Evolutionary conservation across 2,888 invertebrate species (phyloP).

Genomic region (Augiades crinisus): DNA sequence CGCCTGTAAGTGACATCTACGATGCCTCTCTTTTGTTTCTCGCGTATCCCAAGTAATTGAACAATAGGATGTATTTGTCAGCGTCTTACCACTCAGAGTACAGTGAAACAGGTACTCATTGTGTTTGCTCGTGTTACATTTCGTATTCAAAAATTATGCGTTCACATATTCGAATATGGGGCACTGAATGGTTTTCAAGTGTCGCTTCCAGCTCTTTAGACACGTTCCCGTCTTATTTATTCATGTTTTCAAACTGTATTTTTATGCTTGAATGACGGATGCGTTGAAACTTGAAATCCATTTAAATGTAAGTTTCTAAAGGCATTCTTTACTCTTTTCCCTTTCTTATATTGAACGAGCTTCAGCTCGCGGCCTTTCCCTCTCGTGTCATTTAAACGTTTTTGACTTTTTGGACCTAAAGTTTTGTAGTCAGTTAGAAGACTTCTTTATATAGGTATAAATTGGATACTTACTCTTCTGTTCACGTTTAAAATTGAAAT

Average conservation of each 20-base stretch:
- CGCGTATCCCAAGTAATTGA: constrained; percentile 53
- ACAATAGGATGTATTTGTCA: constrained; percentile 69
- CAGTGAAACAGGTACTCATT: constrained; percentile 61
- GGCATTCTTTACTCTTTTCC: not conserved
- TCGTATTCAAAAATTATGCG: constrained; percentile 67
- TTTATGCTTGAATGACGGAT: constrained; percentile 22
- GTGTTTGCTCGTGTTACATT: constrained; percentile 59
- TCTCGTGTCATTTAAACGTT: no score
- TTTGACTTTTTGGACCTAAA: no score
- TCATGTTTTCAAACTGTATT: constrained; percentile 47
- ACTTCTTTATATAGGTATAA: no score
- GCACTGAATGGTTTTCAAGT: constrained; percentile 49
- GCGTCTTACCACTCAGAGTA: constrained; percentile 59
- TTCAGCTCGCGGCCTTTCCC: no score
- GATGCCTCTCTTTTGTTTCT: constrained; percentile 52
- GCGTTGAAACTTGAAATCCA: constrained; percentile 9
- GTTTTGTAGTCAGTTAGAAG: no score
- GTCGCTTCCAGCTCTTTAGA: constrained; percentile 29
- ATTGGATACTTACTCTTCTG: no score
- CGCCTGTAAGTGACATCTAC: constrained; percentile 43
- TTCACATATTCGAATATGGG: constrained; percentile 56
- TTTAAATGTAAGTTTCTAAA: not conserved
- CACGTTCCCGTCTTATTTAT: constrained; percentile 29
- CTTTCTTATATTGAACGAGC: no score
- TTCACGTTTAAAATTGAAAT: no score